These are phyloP conservation scores for Thunnus thynnus DNA, from an alignment of 2,113 vertebrate species.

Conservation along the genomic window DNA sequence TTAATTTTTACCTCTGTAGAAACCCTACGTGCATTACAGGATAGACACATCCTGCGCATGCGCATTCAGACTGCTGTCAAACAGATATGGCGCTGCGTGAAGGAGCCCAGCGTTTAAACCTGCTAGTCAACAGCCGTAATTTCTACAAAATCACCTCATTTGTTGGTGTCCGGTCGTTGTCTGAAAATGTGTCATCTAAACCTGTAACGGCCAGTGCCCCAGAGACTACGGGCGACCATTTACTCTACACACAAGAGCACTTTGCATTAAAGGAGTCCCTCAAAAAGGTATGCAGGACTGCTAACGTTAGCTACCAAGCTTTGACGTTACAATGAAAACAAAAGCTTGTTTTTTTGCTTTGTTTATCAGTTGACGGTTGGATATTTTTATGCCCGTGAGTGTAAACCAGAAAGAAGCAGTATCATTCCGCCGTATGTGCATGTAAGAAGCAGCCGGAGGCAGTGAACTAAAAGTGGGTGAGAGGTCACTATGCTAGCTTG, in stretches of 20 bases:
- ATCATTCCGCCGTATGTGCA: not conserved
- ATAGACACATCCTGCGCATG: slow-evolving; percentile 70
- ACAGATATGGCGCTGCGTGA: slow-evolving; percentile 77
- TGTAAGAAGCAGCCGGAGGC: not conserved
- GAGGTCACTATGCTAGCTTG: slow-evolving; percentile 60
- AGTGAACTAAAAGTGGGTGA: slow-evolving; percentile 67
- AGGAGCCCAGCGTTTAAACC: slow-evolving; percentile 14
- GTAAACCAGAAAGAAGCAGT: not conserved
- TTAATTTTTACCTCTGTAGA: not conserved
- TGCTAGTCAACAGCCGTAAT: slow-evolving; percentile 7
- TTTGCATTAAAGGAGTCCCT: slow-evolving; percentile 80
- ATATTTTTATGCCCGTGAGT: not conserved
- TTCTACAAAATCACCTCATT: slow-evolving; percentile 32
- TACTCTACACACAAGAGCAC: slow-evolving; percentile 77
- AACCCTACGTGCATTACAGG: no score
- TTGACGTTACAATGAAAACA: not conserved
- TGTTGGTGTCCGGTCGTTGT: slow-evolving; percentile 60
- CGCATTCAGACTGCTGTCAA: slow-evolving; percentile 11
- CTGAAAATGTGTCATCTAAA: slow-evolving; percentile 70
- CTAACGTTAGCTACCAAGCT: not conserved
- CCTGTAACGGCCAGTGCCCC: slow-evolving; percentile 14
- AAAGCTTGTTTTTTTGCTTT: not conserved
- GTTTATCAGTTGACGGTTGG: not conserved
- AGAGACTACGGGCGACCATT: slow-evolving; percentile 35
- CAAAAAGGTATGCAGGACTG: slow-evolving; percentile 80